These are phyloP conservation scores for Drosophila bocqueti DNA, from an alignment of 1,140 invertebrate genomes.

Conservation along the genomic window DNA sequence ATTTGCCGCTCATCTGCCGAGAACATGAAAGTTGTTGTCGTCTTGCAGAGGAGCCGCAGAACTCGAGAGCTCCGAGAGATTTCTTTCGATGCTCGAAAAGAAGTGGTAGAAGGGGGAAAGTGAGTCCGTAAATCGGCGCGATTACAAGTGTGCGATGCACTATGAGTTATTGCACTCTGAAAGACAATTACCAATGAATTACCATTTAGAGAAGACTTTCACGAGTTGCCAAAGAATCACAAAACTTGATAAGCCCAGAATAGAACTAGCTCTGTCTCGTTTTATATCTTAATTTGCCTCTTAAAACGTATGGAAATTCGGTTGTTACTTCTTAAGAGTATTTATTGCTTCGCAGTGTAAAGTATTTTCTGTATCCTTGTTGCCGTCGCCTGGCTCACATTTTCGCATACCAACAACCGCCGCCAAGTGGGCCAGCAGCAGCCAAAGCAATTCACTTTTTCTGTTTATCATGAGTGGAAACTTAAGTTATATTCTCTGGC, in stretches of 20 bases:
- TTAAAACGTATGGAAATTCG: neutral
- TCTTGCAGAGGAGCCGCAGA: neutral
- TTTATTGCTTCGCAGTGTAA: neutral
- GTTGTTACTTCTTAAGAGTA: slow-evolving; percentile 7
- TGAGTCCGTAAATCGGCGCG: slow-evolving; percentile 10
- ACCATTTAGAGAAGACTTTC: neutral
- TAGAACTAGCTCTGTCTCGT: neutral
- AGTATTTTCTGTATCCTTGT: slow-evolving; percentile 26
- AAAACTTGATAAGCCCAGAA: neutral
- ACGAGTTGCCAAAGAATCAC: too few relatives aligned
- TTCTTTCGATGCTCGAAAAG: neutral
- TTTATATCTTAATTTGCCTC: neutral
- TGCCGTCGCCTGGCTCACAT: slow-evolving; percentile 16
- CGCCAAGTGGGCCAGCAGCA: slow-evolving; percentile 26
- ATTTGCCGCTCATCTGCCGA: slow-evolving; percentile 61
- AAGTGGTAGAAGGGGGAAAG: slow-evolving; percentile 29
- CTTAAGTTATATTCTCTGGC: slow-evolving; percentile 63
- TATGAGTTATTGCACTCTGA: neutral
- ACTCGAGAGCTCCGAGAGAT: slow-evolving; percentile 6
- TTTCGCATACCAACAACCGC: slow-evolving; percentile 27
- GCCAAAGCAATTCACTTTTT: slow-evolving; percentile 69
- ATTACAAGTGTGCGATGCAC: slow-evolving; percentile 1
- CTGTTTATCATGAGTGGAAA: slow-evolving; percentile 69
- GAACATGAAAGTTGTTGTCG: slow-evolving; percentile 56
- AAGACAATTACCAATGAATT: neutral